Base-by-base conservation (phyloP, 2,797 vertebrate species). In the Atherinosoma microstoma region DNA sequence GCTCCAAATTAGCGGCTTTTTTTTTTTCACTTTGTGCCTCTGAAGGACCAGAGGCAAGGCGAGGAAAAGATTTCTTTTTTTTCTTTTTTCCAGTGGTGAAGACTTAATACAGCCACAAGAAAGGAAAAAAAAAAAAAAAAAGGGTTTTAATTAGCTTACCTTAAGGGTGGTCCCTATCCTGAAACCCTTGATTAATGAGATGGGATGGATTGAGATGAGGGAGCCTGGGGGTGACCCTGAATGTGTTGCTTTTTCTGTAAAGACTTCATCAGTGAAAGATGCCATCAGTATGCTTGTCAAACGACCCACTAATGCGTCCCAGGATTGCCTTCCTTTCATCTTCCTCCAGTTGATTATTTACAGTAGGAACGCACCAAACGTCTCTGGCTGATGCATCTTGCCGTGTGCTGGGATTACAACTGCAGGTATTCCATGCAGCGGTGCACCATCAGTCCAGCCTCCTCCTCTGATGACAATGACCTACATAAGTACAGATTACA, bases 21-120 rank as follows among this genome's bases (percentile, higher is more conserved):
- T 89, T 90, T 88, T 89, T 91, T 88, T 90, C 79, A 87, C 85
- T 92, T 82, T 83, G 54, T 86, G 84, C 81, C 35, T 85, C 80
- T 54, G 47, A 84, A 83, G 68, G 78, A 74, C 88, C 78, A 67
- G 80, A 75, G 81, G 86, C 59, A 0, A 80, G 67, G 49, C 12
- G 1, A 80, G 64, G 18, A 15, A 68, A 73, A 27, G 38, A 63
- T 54, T 66, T 76, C 51, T 56, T 58, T 65, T 51, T 59, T 40
- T 53, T 27, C 15, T 34, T 22, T 38, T 51, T 66, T 76, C 57
- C 20, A 73, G 71, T 83, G 66, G 71, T 81, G 66, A 72, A 71
- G 53, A 80, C 67, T 75, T 81, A 67, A 86, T 51, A 65, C 70
- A 71, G 79, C 85, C 82, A 70, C 54, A 27, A 71, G 82, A 47